phyloP scores from a whole-genome alignment of 2,888 invertebrate species.

The Cheilosia urbana region DNA sequence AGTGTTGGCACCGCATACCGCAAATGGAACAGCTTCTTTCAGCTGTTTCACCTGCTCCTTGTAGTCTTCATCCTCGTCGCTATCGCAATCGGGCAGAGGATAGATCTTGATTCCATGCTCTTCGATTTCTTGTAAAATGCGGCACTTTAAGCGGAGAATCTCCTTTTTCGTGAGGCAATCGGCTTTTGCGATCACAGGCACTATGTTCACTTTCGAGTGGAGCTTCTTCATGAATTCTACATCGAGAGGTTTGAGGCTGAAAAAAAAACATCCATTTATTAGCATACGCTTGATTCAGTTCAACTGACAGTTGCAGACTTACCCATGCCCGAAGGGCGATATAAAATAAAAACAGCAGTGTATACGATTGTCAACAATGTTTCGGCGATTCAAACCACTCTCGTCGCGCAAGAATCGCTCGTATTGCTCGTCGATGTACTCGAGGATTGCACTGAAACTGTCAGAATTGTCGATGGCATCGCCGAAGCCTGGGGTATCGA shows the following conservation, averaged over 20 bases:
- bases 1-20: conserved; percentile 98
- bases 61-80: conserved; percentile 97
- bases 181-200: conserved; percentile 98
- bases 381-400: conserved; percentile 97
- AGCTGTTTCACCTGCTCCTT: conserved; percentile 96
- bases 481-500: conserved; percentile 98
- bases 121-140: conserved; percentile 95
- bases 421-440: conserved; percentile 99
- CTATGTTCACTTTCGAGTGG: conserved; percentile 97
- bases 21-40: conserved; percentile 98
- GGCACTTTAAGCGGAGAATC: conserved; percentile 92
- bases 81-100: conserved; percentile 97
- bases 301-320: conserved; percentile 78
- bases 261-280: conserved; percentile 40
- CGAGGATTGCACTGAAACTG: conserved; percentile 95
- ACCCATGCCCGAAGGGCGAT: conserved; percentile 98
- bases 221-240: conserved; percentile 98
- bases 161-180: conserved; percentile 97
- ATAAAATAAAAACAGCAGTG: conserved; percentile 99
- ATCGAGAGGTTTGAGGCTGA: conserved; percentile 95
- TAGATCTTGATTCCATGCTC: conserved; percentile 97
- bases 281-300: not conserved
- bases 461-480: conserved; percentile 97
- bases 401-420: conserved; percentile 95
- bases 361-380: conserved; percentile 98